Percentiles rank a stretch among this genome's conserved stretches.
These are phyloP conservation scores for Carapus acus DNA, from an alignment of 2,797 vertebrate species.

Conservation along the genomic window DNA sequence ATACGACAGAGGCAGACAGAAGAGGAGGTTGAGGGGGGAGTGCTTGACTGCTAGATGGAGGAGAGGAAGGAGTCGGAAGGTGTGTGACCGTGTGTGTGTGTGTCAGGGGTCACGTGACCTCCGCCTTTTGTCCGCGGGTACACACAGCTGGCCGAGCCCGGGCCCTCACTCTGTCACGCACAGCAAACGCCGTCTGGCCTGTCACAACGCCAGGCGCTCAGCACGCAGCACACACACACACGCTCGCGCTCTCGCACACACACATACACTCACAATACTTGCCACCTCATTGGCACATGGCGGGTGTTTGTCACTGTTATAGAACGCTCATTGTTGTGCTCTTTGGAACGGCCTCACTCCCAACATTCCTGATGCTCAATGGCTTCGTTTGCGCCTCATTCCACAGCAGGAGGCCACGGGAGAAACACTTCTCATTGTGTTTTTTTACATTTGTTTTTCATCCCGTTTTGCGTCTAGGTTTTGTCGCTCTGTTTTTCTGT, in stretches of 20 bases:
- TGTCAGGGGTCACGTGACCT: slow-evolving; percentile 39
- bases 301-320: slow-evolving; percentile 35
- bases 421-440: slow-evolving; percentile 8
- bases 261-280: slow-evolving; percentile 18
- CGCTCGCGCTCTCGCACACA: slow-evolving; percentile 19
- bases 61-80: neutral
- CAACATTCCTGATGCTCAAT: slow-evolving; percentile 46
- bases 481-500: no score
- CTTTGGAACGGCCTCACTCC: slow-evolving; percentile 22
- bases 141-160: slow-evolving; percentile 51
- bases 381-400: no score
- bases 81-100: slow-evolving; percentile 4
- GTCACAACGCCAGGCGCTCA: slow-evolving; percentile 32
- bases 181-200: slow-evolving; percentile 43
- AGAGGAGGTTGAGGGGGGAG: neutral
- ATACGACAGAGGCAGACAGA: slow-evolving; percentile 11
- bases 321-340: slow-evolving; percentile 28
- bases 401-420: no score
- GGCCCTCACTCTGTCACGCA: slow-evolving; percentile 48
- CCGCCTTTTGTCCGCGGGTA: slow-evolving; percentile 43
- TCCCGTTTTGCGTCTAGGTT: no score
- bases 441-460: no score
- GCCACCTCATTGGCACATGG: slow-evolving; percentile 15
- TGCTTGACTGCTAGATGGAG: neutral
- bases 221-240: slow-evolving; percentile 10